Conservation (phyloP, 1,140 invertebrate species). For the Bombus terrestris region DNA sequence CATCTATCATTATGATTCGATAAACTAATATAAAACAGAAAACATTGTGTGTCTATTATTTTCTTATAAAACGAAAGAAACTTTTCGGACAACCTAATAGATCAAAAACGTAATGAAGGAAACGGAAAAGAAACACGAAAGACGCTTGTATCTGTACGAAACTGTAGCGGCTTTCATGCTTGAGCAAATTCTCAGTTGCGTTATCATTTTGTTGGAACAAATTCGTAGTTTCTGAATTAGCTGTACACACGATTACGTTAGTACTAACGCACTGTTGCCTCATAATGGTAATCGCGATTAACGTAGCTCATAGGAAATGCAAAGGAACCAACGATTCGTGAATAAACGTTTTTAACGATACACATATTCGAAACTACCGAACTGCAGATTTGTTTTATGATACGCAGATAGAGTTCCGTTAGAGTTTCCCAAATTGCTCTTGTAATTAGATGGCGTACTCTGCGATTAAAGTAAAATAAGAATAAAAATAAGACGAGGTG, state of each 20-base stretch:
- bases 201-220: background rate
- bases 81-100: too few species aligned
- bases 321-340: background rate
- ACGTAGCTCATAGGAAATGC: background rate
- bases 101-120: too few species aligned
- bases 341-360: background rate
- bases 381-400: background rate
- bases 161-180: background rate
- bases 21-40: too few species aligned
- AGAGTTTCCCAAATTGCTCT: background rate
- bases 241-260: background rate
- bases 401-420: background rate
- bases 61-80: too few species aligned
- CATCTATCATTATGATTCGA: too few species aligned
- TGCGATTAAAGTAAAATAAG: background rate
- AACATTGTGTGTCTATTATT: too few species aligned
- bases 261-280: background rate
- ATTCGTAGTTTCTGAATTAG: slow-evolving; percentile 7
- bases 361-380: background rate
- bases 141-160: background rate
- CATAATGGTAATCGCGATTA: background rate
- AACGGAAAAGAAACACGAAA: too few species aligned
- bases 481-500: too few species aligned
- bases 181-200: background rate
- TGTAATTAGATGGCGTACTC: accelerated